Evolutionary conservation across 2,113 vertebrate genomes (phyloP), one percentile per base, ranked within the genome.

Genomic region (Ceyx cyanopectus): DNA sequence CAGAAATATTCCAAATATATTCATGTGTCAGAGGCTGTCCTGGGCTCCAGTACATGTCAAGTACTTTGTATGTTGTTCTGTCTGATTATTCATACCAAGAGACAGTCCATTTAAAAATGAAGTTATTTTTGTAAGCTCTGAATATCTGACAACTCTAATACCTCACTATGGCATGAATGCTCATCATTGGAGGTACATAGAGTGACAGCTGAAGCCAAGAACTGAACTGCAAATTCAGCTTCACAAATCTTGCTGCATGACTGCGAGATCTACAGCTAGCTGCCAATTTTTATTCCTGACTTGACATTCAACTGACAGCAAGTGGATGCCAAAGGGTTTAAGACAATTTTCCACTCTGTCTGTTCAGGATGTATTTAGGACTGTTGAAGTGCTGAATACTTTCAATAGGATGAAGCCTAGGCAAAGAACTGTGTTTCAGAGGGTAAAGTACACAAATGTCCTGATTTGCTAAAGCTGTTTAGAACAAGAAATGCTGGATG

Each of bases 281-380:
- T 93, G 90, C 93, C 96, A 96, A 76, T 92, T 96, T 91, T 93
- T 85, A 81, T 96, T 94, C 95, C 79, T 74, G 68, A 93, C 75
- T 91, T 94, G 94, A 94, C 84, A 78, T 53, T 63, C 58, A 5
- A 86, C 90, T 96, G 96, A 95, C 93, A 95, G 93, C 76, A 75
- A 95, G 69, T 90, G 82, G 88, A 92, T 95, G 96, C 92, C 85
- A 94, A 94, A 93, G 69, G 85, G n/a, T 94, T 96, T 96, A 93
- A 94, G 92, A 93, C 85, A 70, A 92, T 95, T 95, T 96, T 95
- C 93, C 82, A 83, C 88, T 91, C 93, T 82, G 72, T 87, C 94
- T 96, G 58, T 66, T 95, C 79, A 53, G 92, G 72, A 70, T 87
- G 89, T 62, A 24, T 83, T 94, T 91, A 85, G 72, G 91, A 67